These are phyloP conservation scores for Ploceus nigricollis DNA, from an alignment of 2,113 vertebrate species.

Conservation along the genomic window DNA sequence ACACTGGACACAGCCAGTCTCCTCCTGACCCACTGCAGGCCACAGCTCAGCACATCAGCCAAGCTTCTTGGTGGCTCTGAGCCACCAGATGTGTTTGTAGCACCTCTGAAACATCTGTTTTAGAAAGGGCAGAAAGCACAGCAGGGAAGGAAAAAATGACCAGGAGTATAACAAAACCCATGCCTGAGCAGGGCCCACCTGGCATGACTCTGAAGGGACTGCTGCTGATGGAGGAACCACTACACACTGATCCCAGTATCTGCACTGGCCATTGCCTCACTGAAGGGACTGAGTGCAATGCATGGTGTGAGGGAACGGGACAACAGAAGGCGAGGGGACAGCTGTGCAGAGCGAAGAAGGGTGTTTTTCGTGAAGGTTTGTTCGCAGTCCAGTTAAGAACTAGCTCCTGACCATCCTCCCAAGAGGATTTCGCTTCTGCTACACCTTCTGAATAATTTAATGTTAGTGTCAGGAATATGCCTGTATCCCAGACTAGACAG, in stretches of 20 bases:
- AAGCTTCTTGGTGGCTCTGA: background rate
- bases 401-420: background rate
- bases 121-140: background rate
- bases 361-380: background rate
- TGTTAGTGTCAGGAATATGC: background rate
- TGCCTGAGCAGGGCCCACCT: background rate
- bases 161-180: background rate
- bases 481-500: background rate
- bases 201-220: background rate
- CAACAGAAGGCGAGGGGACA: background rate
- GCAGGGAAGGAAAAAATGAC: background rate
- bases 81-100: background rate
- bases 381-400: background rate
- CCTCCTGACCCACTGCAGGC: rapidly evolving
- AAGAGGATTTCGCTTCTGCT: background rate
- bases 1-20: background rate
- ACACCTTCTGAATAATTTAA: background rate
- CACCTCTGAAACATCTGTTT: background rate
- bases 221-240: background rate
- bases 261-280: background rate
- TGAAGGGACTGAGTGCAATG: background rate
- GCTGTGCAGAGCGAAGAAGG: background rate
- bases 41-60: background rate
- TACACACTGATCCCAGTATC: background rate
- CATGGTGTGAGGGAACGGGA: rapidly evolving